A percentile compares a stretch with the other conserved stretches of the same genome.
These are phyloP conservation scores for Tipula helvola DNA, from an alignment of 2,888 invertebrate genomes.

Conservation along the genomic window DNA sequence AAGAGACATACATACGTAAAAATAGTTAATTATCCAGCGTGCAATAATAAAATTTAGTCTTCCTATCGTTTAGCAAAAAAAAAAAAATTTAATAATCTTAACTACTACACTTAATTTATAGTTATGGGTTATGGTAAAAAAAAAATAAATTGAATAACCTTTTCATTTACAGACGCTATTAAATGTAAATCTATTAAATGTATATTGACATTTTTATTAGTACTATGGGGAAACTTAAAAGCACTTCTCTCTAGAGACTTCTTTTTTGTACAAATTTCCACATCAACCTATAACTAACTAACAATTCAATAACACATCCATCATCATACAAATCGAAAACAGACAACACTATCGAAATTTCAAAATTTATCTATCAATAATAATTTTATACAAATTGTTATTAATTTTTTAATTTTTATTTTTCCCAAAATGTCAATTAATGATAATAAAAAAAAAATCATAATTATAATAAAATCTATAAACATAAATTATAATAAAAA, in stretches of 20 bases:
- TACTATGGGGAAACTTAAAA: not conserved
- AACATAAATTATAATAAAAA: not conserved
- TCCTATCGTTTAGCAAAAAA: no score
- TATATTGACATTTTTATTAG: no score
- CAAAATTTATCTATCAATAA: not conserved
- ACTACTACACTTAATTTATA: no score
- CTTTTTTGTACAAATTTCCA: not conserved
- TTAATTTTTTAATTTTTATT: not conserved
- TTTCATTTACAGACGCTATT: no score
- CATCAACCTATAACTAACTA: not conserved
- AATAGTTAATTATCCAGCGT: no score
- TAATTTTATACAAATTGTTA: not conserved
- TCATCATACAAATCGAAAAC: not conserved
- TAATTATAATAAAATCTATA: no score
- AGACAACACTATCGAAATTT: not conserved
- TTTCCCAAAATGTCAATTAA: not conserved
- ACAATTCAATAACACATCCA: not conserved
- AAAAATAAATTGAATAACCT: no score
- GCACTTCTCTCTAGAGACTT: not conserved
- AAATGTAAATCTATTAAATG: no score
- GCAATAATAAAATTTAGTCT: no score
- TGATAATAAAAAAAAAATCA: not conserved
- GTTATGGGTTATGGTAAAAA: no score
- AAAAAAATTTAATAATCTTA: no score
- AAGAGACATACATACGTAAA: no score